Evolutionary conservation across 2,113 vertebrate species (phyloP), one percentile per base, ranked within the genome.

Genomic region (Coreoperca whiteheadi): DNA sequence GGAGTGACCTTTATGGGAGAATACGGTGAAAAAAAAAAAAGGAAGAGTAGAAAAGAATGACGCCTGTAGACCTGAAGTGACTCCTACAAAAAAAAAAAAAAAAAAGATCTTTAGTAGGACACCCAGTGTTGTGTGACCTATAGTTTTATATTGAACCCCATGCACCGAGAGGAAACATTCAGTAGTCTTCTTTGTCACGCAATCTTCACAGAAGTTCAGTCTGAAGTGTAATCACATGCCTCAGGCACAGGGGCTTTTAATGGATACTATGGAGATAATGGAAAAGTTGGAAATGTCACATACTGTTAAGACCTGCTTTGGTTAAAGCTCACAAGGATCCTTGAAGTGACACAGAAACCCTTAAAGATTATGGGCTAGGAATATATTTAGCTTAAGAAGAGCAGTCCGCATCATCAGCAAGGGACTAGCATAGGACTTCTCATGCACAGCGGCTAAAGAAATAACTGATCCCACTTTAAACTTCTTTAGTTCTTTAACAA

Each of bases 1-100:
- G 15, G 50, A 60, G 39, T 90, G 89, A 93, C 93, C 92, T 93
- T 93, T 86, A 70, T n/a, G 9, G 57, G 41, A 86, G 59, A 90
- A 43, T 32, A 16, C 61, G 65, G 60, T 54, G 73, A 70, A 70
- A 87, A 34, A 34, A 34, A 34, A 54, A 74, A 81, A 85, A 46
- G 4, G 41, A 43, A 28, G 61, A 41, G 66, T 0, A 39, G 43
- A 61, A 48, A 53, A 81, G 82, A 89, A 72, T 30, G 78, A 72
- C 14, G 59, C 56, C 66, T 53, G 41, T 23, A 21, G 78, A 83
- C 46, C 68, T 79, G 54, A 60, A 82, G 81, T 69, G 79, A 84
- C 80, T 85, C 71, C 39, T 1, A 73, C 67, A 83, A 60, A 75
- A n/a, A n/a, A n/a, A n/a, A n/a, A n/a, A n/a, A n/a, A n/a, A n/a